A percentile compares a stretch with the other conserved stretches of the same genome.
These are phyloP conservation scores for Struthio camelus DNA, from an alignment of 2,113 vertebrate species.

Conservation along the genomic window DNA sequence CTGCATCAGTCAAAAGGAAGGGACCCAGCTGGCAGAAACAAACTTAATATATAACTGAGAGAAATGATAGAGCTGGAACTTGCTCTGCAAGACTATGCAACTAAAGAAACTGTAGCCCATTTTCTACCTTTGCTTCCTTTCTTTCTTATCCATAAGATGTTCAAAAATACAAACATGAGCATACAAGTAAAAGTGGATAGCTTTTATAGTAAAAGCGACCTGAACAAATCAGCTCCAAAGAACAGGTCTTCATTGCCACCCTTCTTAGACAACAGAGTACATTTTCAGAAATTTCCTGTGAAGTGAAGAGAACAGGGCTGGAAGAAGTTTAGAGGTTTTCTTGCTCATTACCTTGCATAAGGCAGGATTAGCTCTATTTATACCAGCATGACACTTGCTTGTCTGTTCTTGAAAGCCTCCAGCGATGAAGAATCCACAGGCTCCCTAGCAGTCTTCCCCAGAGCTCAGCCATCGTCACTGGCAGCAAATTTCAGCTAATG, in stretches of 20 bases:
- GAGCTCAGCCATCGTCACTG: not conserved
- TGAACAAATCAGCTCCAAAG: not conserved
- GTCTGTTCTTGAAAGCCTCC: not conserved
- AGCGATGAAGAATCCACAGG: not conserved
- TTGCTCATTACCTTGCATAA: not conserved
- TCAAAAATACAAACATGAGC: not conserved
- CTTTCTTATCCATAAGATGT: not conserved
- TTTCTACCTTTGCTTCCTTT: not conserved
- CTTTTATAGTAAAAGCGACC: not conserved
- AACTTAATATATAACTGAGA: conserved; percentile 38
- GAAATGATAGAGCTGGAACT: not conserved
- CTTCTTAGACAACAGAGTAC: not conserved
- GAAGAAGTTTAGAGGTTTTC: not conserved
- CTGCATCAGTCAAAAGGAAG: conserved; percentile 2
- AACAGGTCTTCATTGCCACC: not conserved
- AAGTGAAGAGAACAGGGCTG: not conserved
- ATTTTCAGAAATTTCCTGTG: not conserved
- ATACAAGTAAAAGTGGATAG: not conserved
- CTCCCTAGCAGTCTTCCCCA: not conserved
- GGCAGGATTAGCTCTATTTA: not conserved
- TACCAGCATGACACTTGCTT: not conserved
- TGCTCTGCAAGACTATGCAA: not conserved
- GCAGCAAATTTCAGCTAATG: not conserved
- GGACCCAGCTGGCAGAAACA: conserved; percentile 14
- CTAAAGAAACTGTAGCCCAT: not conserved